Conservation (phyloP, 2,113 vertebrate species). For the Chionis minor region DNA sequence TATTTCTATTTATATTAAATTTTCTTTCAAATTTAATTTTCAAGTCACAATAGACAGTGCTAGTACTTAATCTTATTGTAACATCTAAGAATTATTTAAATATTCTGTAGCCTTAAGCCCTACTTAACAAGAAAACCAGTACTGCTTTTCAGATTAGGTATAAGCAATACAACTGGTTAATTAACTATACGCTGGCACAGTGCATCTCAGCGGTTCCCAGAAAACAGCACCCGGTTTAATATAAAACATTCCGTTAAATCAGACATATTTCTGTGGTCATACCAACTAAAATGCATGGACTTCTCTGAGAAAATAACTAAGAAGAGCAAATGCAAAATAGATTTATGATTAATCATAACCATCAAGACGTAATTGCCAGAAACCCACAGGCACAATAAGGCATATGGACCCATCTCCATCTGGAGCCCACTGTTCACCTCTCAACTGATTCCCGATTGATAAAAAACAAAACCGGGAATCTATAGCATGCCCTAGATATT, state of each 20-base stretch:
- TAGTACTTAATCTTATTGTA: not conserved
- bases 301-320: not conserved
- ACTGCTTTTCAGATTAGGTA: not conserved
- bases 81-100: not conserved
- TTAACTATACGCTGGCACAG: not conserved
- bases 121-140: not conserved
- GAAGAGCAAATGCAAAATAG: not conserved
- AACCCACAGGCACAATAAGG: not conserved
- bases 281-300: not conserved
- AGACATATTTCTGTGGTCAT: not conserved
- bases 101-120: not conserved
- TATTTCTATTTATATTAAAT: not conserved
- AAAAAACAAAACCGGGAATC: not conserved
- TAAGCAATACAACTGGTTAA: not conserved
- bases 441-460: not conserved
- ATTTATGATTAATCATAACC: not conserved
- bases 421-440: not conserved
- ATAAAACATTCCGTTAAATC: not conserved
- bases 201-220: not conserved
- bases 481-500: not conserved
- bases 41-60: not conserved
- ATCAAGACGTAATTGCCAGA: not conserved
- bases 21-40: not conserved
- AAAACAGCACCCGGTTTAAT: not conserved
- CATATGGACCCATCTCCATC: not conserved